Conservation (phyloP, 2,113 vertebrate species). For the Engystomops pustulosus region DNA sequence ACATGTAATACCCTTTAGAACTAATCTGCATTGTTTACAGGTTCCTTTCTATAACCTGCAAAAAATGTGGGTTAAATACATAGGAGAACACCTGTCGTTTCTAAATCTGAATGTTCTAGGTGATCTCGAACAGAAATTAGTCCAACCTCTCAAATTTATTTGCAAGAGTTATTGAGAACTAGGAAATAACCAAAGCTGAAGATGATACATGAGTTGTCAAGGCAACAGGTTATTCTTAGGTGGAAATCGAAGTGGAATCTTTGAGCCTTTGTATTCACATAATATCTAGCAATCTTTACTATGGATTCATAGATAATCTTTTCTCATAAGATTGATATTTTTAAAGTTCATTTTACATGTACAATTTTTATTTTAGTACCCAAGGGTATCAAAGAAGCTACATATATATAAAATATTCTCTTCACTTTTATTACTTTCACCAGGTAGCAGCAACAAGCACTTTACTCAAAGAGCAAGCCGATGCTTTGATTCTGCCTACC, state of each 20-base stretch:
- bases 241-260: background rate
- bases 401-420: background rate
- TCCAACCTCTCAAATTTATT: background rate
- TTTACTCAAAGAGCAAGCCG: constrained; percentile 71
- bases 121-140: background rate
- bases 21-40: no score
- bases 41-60: background rate
- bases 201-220: constrained; percentile 2
- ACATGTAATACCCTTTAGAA: no score
- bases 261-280: background rate
- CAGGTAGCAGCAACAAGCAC: constrained; percentile 72
- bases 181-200: background rate
- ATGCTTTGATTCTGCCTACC: constrained; percentile 71
- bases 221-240: constrained; percentile 24
- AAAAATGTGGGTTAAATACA: background rate
- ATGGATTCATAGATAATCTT: no score
- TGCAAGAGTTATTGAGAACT: no score
- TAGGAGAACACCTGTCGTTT: background rate
- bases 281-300: background rate
- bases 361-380: background rate
- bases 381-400: background rate
- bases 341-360: no score
- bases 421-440: constrained; percentile 55
- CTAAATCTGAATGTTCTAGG: background rate
- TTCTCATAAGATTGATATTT: no score